phyloP scores from a whole-genome alignment of 1,140 invertebrate species.

The Brachionus sp. region DNA sequence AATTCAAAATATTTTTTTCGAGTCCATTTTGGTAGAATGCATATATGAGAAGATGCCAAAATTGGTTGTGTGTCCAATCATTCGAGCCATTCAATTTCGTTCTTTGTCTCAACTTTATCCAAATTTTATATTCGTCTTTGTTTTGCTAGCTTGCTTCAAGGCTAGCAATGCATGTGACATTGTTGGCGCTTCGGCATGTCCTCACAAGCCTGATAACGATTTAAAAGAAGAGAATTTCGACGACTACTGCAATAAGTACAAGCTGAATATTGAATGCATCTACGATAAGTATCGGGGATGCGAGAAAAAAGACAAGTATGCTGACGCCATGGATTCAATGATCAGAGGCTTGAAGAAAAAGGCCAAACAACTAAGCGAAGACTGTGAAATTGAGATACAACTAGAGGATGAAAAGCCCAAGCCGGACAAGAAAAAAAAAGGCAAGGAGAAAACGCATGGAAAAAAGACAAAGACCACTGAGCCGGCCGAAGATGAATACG shows the following conservation, averaged over 20 bases:
- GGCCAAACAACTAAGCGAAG: slow-evolving; percentile 12
- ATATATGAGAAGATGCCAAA: slow-evolving; percentile 30
- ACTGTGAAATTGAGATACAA: slow-evolving; percentile 41
- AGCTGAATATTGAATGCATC: slow-evolving; percentile 31
- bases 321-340: slow-evolving; percentile 28
- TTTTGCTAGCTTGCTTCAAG: slow-evolving; percentile 5
- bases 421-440: not conserved
- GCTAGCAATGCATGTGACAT: slow-evolving; percentile 24
- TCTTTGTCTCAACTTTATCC: not conserved
- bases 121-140: not conserved
- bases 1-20: slow-evolving; percentile 11
- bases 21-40: slow-evolving; percentile 23
- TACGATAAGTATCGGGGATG: slow-evolving; percentile 40
- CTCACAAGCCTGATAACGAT: slow-evolving; percentile 38
- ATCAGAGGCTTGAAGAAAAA: slow-evolving; percentile 33
- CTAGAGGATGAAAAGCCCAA: not conserved
- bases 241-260: slow-evolving; percentile 31
- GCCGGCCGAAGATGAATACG: not conserved
- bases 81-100: not conserved
- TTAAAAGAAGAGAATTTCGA: slow-evolving; percentile 28
- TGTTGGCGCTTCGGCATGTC: slow-evolving; percentile 39
- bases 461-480: not conserved
- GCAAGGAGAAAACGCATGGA: not conserved
- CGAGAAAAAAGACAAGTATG: slow-evolving; percentile 31
- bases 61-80: not conserved